phyloP scores from a whole-genome alignment of 2,797 vertebrate species.

The Amblyopsis hoosieri region DNA sequence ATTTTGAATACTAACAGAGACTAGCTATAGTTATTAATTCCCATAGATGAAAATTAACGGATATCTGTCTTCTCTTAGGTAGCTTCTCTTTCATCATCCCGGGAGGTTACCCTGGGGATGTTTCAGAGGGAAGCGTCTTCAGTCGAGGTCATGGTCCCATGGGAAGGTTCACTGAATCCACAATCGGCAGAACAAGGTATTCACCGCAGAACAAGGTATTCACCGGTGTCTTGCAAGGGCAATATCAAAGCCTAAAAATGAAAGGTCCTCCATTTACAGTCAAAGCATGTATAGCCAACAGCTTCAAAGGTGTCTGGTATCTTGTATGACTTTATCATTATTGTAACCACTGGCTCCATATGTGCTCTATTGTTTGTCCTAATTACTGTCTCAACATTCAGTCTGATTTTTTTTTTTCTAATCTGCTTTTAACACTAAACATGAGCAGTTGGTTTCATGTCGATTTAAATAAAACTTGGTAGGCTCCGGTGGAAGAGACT shows the following conservation, averaged over 20 bases:
- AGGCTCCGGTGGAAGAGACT: too few relatives aligned
- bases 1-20: conserved; percentile 58
- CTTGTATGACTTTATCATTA: too few relatives aligned
- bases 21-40: conserved; percentile 49
- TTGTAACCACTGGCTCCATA: too few relatives aligned
- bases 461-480: too few relatives aligned
- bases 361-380: too few relatives aligned
- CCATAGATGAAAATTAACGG: conserved; percentile 49
- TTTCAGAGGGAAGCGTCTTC: conserved; percentile 46
- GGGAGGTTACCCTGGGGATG: conserved; percentile 49
- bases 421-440: too few relatives aligned
- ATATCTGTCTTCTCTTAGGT: conserved; percentile 63
- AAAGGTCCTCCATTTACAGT: conserved; percentile 54
- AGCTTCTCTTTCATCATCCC: conserved; percentile 65
- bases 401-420: too few relatives aligned
- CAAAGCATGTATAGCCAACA: conserved; percentile 29
- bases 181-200: conserved; percentile 59
- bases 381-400: too few relatives aligned
- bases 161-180: conserved; percentile 56
- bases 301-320: too few relatives aligned
- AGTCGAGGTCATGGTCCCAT: conserved; percentile 50
- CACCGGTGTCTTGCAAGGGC: conserved; percentile 30
- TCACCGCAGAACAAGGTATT: conserved; percentile 46
- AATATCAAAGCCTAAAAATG: conserved; percentile 60
- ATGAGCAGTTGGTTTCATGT: too few relatives aligned